These are phyloP conservation scores for Danaus melanippus DNA, from an alignment of 1,140 invertebrate genomes.

Conservation along the genomic window DNA sequence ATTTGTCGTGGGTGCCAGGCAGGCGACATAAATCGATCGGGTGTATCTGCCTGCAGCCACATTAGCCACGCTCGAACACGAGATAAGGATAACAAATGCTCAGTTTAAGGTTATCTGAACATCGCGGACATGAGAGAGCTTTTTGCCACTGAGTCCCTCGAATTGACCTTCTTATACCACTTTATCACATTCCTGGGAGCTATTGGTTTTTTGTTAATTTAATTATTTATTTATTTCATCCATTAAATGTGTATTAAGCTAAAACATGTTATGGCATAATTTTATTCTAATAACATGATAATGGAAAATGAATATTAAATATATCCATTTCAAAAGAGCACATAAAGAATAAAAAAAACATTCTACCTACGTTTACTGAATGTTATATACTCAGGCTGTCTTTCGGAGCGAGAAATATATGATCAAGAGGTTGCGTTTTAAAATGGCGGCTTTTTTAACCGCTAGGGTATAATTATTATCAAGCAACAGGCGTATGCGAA, in stretches of 20 bases:
- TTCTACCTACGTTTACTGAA: too few species aligned
- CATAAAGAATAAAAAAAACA: too few species aligned
- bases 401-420: slow-evolving; percentile 14
- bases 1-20: slow-evolving; percentile 69
- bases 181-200: slow-evolving; percentile 17
- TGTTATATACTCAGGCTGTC: slow-evolving; percentile 1
- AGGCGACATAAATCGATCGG: slow-evolving; percentile 66
- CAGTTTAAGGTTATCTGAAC: slow-evolving; percentile 69
- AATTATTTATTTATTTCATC: slow-evolving; percentile 29
- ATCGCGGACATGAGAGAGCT: slow-evolving; percentile 69
- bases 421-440: slow-evolving; percentile 24
- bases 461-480: slow-evolving; percentile 69
- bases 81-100: slow-evolving; percentile 71
- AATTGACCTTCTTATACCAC: slow-evolving; percentile 41
- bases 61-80: slow-evolving; percentile 65
- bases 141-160: slow-evolving; percentile 66
- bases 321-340: too few species aligned
- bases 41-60: slow-evolving; percentile 62
- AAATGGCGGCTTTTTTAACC: slow-evolving; percentile 56
- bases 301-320: too few species aligned
- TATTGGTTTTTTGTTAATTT: slow-evolving; percentile 6
- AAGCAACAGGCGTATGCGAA: slow-evolving; percentile 61
- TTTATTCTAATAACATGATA: too few species aligned
- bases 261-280: too few species aligned
- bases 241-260: too few species aligned